Evolutionary conservation across 2,113 vertebrate species (phyloP), one percentile per base, ranked within the genome.

Genomic region (Proterorhinus semilunaris): DNA sequence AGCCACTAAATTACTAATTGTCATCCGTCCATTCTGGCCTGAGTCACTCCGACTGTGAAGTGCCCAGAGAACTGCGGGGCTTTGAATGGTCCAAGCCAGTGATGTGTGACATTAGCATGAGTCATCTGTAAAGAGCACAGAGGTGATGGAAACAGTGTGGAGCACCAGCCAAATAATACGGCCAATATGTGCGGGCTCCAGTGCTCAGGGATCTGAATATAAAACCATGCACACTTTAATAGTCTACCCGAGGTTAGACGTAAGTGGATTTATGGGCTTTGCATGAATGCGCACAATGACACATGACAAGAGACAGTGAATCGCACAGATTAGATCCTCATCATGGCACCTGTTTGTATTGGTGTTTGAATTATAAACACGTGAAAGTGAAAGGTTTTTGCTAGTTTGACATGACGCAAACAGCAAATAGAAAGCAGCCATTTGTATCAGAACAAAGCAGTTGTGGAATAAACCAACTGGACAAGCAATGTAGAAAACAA

Each of bases 81-180:
- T 80, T 68, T 55, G 61, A 63, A 80, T 70, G 74, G 76, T 82
- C 78, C 74, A 72, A 74, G 21, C 76, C 52, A 61, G 50, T 76
- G 74, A 75, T 75, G 64, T 78, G 72, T 74, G 75, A 77, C 62
- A 75, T 46, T 70, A 74, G 51, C 58, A 71, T 47, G 62, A 75
- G 66, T 72, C 45, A 48, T 11, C 68, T 62, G 55, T 51, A 63
- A 74, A 71, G 57, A 83, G 66, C 2, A 45, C 21, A 15, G 17
- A 66, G n/a, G 52, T 75, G 59, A 61, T 80, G 10, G 53, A 47
- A 74, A 76, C 36, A 67, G 49, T 71, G 65, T 55, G 47, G 16
- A 67, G 53, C 66, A 49, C 13, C 47, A 44, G 68, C 69, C 27
- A 54, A 36, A 53, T 55, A 51, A 71, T 71, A 13, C 21, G 2